Percentiles rank a stretch among this genome's conserved stretches.
Evolutionary conservation across 2,113 vertebrate genomes (phyloP).

Genomic region (Callaeas wilsoni): DNA sequence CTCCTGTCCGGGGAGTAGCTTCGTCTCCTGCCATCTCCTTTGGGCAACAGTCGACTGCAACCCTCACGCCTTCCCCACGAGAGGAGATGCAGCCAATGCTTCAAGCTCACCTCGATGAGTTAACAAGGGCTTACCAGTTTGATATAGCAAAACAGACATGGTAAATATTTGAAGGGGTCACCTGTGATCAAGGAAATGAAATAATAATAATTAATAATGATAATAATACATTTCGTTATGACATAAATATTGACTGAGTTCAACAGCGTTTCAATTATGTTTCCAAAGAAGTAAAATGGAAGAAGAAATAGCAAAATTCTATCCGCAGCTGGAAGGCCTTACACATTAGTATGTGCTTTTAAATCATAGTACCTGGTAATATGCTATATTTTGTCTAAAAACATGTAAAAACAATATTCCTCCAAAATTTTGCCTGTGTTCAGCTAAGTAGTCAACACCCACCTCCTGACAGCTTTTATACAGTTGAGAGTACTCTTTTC

Average conservation of each 20-base stretch:
- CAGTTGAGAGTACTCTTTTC: not conserved
- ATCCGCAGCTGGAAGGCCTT: not conserved
- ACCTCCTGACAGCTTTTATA: not conserved
- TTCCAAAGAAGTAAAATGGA: not conserved
- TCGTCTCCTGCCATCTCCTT: constrained; percentile 96
- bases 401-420: not conserved
- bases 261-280: not conserved
- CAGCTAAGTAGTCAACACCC: not conserved
- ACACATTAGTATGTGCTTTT: not conserved
- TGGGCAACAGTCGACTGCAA: constrained; percentile 96
- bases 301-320: not conserved
- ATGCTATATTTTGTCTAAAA: not conserved
- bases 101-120: constrained; percentile 93
- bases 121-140: constrained; percentile 96
- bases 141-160: constrained; percentile 97
- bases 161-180: constrained; percentile 66
- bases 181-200: not conserved
- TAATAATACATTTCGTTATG: not conserved
- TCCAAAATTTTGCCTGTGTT: not conserved
- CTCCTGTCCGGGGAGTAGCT: constrained; percentile 92
- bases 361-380: not conserved
- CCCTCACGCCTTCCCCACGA: constrained; percentile 92
- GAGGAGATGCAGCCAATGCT: constrained; percentile 98
- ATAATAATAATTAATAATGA: not conserved
- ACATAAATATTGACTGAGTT: not conserved